Percentiles rank a stretch among this genome's conserved stretches.
These are phyloP conservation scores for Hyphantria cunea DNA, from an alignment of 1,140 invertebrate species.

Conservation along the genomic window DNA sequence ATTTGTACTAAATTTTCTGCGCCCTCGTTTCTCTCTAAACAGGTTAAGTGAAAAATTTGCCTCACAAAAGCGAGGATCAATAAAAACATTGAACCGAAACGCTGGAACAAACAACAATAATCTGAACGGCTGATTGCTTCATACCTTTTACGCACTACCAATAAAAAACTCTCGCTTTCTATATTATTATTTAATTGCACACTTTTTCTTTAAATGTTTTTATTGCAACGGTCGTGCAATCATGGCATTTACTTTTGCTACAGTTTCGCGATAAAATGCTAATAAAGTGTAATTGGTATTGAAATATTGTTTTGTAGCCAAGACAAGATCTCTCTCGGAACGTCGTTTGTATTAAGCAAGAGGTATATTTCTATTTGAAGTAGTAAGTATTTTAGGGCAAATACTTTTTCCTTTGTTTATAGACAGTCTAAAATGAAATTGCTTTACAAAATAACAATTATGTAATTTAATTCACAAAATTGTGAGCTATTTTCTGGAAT, in stretches of 20 bases:
- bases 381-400: no score
- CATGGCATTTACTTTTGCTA: conserved; percentile 3
- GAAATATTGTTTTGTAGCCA: neutral
- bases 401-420: no score
- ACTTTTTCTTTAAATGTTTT: conserved; percentile 10
- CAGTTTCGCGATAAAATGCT: neutral
- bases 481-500: no score
- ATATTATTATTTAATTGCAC: conserved; percentile 13
- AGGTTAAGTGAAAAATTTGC: conserved; percentile 3
- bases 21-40: neutral
- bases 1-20: no score
- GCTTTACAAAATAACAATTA: no score
- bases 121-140: conserved; percentile 8
- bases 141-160: conserved; percentile 15
- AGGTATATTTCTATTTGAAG: no score
- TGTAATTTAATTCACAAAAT: no score
- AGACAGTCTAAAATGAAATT: no score
- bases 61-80: neutral
- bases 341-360: no score
- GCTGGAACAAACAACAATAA: conserved; percentile 18
- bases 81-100: conserved; percentile 1
- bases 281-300: neutral
- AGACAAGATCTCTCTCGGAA: no score
- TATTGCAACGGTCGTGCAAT: conserved; percentile 4
- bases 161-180: conserved; percentile 18